These are phyloP conservation scores for Anthoscopus minutus DNA, from an alignment of 2,113 vertebrate genomes.

Conservation along the genomic window DNA sequence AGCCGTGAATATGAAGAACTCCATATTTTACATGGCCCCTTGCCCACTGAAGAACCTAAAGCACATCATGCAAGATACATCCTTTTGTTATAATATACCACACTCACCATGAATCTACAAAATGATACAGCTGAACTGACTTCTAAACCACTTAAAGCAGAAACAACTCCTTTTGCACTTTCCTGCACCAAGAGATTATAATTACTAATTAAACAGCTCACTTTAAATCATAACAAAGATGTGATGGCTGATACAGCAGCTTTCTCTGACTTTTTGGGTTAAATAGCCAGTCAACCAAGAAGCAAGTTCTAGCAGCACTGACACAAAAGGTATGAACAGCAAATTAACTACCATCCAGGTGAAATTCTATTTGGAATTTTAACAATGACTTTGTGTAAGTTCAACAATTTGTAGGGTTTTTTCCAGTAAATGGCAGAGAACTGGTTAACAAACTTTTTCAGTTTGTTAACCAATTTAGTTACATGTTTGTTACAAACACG, in stretches of 20 bases:
- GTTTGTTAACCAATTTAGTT: too few species aligned
- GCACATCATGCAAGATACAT: not conserved
- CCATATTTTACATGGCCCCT: constrained; percentile 60
- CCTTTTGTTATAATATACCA: not conserved
- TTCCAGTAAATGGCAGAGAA: not conserved
- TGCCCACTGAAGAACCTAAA: constrained; percentile 73
- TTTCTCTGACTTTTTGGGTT: not conserved
- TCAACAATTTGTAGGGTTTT: not conserved
- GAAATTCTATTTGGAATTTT: not conserved
- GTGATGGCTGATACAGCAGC: not conserved
- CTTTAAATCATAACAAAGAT: not conserved
- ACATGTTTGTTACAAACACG: too few species aligned
- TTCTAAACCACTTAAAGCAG: not conserved
- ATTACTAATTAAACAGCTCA: not conserved
- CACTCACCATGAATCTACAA: not conserved
- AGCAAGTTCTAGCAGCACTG: not conserved
- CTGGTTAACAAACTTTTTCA: not conserved
- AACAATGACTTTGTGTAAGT: not conserved
- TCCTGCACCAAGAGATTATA: not conserved
- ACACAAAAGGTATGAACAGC: not conserved
- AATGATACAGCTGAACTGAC: not conserved
- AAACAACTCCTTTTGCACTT: not conserved
- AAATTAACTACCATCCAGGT: not conserved
- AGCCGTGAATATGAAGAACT: constrained; percentile 72
- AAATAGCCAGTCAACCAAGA: not conserved